Conservation (phyloP, 1,140 invertebrate genomes). For the Pseudomyrmex flavicornis region DNA sequence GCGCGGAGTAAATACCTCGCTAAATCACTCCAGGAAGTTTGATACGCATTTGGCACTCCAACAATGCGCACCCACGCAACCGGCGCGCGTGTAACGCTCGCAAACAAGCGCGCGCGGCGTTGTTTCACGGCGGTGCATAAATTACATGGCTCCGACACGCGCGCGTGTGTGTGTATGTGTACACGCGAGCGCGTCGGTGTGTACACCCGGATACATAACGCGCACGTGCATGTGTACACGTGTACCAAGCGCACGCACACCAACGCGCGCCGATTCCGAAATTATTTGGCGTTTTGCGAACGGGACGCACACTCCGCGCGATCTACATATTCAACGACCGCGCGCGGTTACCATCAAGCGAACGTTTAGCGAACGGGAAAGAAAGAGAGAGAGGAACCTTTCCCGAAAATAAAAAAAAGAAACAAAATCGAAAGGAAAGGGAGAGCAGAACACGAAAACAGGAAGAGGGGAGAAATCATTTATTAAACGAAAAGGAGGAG, state of each 20-base stretch:
- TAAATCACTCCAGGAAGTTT: conserved; percentile 54
- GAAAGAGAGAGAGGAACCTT: conserved; percentile 1
- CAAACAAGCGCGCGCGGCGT: conserved; percentile 3
- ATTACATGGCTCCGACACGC: conserved; percentile 20
- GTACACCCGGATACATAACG: conserved; percentile 12
- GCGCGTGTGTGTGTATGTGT: not conserved
- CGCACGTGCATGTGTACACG: not conserved
- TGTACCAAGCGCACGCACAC: not conserved
- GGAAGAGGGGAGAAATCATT: conserved; percentile 5
- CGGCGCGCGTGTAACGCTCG: conserved; percentile 28
- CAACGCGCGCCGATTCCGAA: conserved; percentile 8
- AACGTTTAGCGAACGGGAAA: conserved; percentile 49
- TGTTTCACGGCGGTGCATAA: conserved; percentile 51
- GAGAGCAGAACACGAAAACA: not conserved
- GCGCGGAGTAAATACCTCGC: conserved; percentile 21
- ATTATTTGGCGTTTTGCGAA: conserved; percentile 45
- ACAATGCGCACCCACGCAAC: conserved; percentile 52
- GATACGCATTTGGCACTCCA: conserved; percentile 57
- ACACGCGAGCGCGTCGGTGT: not conserved
- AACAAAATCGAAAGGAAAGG: not conserved
- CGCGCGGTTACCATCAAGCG: conserved; percentile 27
- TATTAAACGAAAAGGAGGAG: conserved; percentile 10
- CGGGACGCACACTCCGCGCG: not conserved
- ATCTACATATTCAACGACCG: conserved; percentile 74
- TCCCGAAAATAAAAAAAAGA: no score